Evolutionary conservation across 2,888 invertebrate genomes (phyloP), one percentile per base, ranked within the genome.

Genomic region (Ecliptopera silaceata): DNA sequence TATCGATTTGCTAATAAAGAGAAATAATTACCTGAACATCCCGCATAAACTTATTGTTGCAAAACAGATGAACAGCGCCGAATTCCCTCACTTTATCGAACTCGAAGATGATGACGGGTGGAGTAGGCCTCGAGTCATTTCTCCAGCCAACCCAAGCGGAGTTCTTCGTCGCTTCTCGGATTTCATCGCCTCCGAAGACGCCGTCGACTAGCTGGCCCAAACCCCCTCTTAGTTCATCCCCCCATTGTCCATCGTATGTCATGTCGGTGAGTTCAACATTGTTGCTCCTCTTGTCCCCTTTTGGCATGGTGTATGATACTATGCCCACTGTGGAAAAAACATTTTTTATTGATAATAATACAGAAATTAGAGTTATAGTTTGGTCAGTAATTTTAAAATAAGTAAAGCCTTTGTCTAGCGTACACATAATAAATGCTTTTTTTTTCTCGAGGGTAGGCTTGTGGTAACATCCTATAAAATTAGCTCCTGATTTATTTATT

Each of bases 101-200:
- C 82, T 97, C 96, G 88, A 96, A 95, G 56, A 92, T 92, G 66
- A 96, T 91, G 69, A 94, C 94, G 0, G 95, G 93, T 0, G 95
- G 93, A 26, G 90, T 87, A 3, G 94, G 88, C 5, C 76, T 68
- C 1, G 95, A 94, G 77, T 96, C 96, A 81, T 96, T 96, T 74
- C 94, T 93, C 98, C 98, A 98, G 0, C 97, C 98, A 26, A 98
- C 95, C 98, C 97, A 98, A 47, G 97, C 96, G 72, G 96, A 83
- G 52, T 70, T 77, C 64, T 82, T 95, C 18, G 94, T 93, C 10
- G 90, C 91, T 62, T 90, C 88, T 84, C 95, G 82, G 93, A 90
- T 89, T 69, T 90, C 90, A 66, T 96, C 95, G 1, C 95, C 95
- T 0, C 96, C 97, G 63, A 93, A 93, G 71, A 94, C 93, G 11